A percentile compares a stretch with the other conserved stretches of the same genome.
phyloP scores from a whole-genome alignment of 64 coral and sea anemone genomes.

The Montipora sp. region DNA sequence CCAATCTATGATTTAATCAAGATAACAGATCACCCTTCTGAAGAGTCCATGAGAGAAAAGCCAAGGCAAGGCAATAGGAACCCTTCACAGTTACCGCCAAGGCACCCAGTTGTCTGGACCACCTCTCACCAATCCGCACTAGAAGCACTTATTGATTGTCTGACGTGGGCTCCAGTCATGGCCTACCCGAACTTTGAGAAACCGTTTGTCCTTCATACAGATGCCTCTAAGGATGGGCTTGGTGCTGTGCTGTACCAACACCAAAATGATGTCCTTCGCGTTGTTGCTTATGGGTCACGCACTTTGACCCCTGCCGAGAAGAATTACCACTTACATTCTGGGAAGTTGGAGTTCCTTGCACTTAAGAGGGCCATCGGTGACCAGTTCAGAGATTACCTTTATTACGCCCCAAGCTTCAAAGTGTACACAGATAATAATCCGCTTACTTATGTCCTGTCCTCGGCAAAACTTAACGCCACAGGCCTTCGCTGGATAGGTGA shows the following conservation, averaged over 20 bases:
- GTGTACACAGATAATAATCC: too few species aligned
- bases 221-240: conserved; percentile 47
- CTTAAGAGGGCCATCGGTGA: conserved; percentile 37
- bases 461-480: too few species aligned
- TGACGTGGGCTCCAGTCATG: conserved; percentile 31
- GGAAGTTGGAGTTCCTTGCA: conserved; percentile 42
- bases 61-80: not conserved
- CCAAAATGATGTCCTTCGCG: too few species aligned
- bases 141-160: conserved; percentile 11
- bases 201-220: conserved; percentile 55
- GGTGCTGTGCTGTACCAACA: conserved; percentile 56
- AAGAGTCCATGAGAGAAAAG: not conserved
- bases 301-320: conserved; percentile 31
- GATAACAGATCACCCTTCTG: not conserved
- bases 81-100: conserved; percentile 19
- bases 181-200: conserved; percentile 31
- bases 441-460: too few species aligned
- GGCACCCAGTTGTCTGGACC: conserved; percentile 45
- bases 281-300: conserved; percentile 36
- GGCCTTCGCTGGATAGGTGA: too few species aligned
- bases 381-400: conserved; percentile 53
- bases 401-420: not conserved
- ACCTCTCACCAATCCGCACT: conserved; percentile 27
- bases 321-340: conserved; percentile 45
- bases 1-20: conserved; percentile 53